Percentiles rank a stretch among this genome's conserved stretches.
phyloP scores from a whole-genome alignment of 2,797 vertebrate genomes.

The Sebastes itinus region DNA sequence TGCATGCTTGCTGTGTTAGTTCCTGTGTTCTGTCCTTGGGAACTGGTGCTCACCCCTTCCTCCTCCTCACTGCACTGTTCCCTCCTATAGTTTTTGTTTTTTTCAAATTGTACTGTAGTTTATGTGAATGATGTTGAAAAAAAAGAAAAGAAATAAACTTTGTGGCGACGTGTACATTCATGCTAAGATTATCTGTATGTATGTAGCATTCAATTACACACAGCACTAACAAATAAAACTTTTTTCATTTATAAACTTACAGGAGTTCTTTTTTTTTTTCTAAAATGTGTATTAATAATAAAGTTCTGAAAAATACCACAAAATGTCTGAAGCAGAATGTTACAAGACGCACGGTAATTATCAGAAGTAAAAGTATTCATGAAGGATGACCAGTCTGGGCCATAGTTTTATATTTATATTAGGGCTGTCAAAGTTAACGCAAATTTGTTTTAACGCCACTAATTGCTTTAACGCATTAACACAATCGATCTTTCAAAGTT shows the following conservation, averaged over 20 bases:
- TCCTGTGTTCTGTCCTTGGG: slow-evolving; percentile 75
- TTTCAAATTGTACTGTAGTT: slow-evolving; percentile 77
- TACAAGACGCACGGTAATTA: neutral
- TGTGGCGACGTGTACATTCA: slow-evolving; percentile 82
- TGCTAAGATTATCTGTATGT: slow-evolving; percentile 81
- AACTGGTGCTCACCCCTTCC: slow-evolving; percentile 24
- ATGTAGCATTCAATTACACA: slow-evolving; percentile 85
- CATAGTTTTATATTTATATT: neutral
- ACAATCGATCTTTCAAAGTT: no score
- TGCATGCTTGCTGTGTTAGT: slow-evolving; percentile 86
- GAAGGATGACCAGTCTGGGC: neutral
- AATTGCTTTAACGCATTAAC: no score
- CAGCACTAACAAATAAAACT: slow-evolving; percentile 86
- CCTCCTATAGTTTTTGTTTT: slow-evolving; percentile 61
- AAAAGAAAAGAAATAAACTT: slow-evolving; percentile 43
- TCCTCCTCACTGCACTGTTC: slow-evolving; percentile 53
- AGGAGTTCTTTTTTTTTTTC: neutral
- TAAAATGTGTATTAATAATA: neutral
- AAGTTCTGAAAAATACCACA: neutral
- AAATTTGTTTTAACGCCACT: no score
- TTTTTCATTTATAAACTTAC: slow-evolving; percentile 54
- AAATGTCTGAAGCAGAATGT: neutral
- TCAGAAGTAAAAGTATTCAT: neutral
- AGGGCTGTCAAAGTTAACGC: no score
- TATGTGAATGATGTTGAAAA: slow-evolving; percentile 79